phyloP scores from a whole-genome alignment of 1,140 invertebrate genomes.

The Tetragnatha versicolor region DNA sequence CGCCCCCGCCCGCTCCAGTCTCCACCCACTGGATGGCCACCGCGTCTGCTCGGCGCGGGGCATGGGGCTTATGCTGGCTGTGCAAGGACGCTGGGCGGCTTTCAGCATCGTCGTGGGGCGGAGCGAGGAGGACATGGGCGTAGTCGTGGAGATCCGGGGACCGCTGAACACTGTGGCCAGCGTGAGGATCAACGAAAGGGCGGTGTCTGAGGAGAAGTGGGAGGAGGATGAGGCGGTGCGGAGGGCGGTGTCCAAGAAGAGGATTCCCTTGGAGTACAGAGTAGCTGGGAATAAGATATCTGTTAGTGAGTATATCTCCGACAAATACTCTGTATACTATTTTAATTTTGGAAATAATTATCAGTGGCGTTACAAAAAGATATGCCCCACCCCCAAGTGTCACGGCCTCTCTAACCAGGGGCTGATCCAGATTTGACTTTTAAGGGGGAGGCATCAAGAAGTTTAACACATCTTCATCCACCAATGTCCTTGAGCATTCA shows the following conservation, averaged over 20 bases:
- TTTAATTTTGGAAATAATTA: no score
- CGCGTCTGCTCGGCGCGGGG: slow-evolving; percentile 48
- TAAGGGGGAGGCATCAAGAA: no score
- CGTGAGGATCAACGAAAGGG: slow-evolving; percentile 21
- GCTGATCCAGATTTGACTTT: no score
- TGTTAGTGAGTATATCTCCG: background rate
- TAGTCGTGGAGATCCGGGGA: slow-evolving; percentile 57
- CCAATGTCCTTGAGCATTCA: no score
- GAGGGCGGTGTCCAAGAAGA: background rate
- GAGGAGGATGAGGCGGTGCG: background rate
- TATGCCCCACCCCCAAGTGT: no score
- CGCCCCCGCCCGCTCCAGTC: background rate
- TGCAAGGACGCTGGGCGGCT: slow-evolving; percentile 48
- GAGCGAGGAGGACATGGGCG: slow-evolving; percentile 12
- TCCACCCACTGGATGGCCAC: background rate
- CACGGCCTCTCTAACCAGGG: no score
- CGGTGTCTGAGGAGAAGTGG: background rate
- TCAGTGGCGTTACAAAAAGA: no score
- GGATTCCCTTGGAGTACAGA: background rate
- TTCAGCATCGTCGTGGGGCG: slow-evolving; percentile 55
- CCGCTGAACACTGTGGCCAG: slow-evolving; percentile 48
- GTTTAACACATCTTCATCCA: no score
- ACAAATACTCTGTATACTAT: background rate
- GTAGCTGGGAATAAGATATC: background rate
- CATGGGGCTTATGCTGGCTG: slow-evolving; percentile 57